These are phyloP conservation scores for Tragelaphus scriptus DNA, from an alignment of 2,113 vertebrate genomes.

Conservation along the genomic window DNA sequence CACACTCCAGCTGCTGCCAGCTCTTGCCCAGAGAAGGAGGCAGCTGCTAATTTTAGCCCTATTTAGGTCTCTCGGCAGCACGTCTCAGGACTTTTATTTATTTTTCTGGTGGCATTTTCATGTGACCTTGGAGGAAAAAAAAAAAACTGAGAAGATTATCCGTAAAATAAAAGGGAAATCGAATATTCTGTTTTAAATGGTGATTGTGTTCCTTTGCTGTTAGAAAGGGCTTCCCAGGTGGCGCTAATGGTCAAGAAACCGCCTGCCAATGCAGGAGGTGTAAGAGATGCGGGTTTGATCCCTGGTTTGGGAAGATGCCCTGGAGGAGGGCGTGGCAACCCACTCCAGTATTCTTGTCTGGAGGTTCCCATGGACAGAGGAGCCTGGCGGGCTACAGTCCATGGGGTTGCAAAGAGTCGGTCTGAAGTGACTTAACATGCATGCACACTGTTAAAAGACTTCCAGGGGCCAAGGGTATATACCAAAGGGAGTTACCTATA, in stretches of 20 bases:
- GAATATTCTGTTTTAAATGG: neutral
- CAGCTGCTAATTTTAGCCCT: conserved; percentile 50
- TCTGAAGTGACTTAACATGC: neutral
- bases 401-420: neutral
- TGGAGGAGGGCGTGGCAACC: neutral
- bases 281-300: neutral
- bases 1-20: neutral
- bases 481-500: neutral
- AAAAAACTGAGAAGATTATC: neutral
- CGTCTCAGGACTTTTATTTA: neutral
- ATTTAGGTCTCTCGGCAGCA: conserved; percentile 6
- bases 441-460: neutral
- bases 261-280: neutral
- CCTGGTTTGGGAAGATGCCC: neutral
- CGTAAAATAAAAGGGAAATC: neutral
- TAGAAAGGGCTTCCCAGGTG: neutral
- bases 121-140: neutral
- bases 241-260: neutral
- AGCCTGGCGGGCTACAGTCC: neutral
- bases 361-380: neutral
- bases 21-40: neutral
- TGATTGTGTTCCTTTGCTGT: neutral
- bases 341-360: neutral
- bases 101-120: conserved; percentile 18
- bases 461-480: neutral